These are phyloP conservation scores for Planiliza haematocheilus DNA, from an alignment of 2,113 vertebrate genomes.

Conservation along the genomic window DNA sequence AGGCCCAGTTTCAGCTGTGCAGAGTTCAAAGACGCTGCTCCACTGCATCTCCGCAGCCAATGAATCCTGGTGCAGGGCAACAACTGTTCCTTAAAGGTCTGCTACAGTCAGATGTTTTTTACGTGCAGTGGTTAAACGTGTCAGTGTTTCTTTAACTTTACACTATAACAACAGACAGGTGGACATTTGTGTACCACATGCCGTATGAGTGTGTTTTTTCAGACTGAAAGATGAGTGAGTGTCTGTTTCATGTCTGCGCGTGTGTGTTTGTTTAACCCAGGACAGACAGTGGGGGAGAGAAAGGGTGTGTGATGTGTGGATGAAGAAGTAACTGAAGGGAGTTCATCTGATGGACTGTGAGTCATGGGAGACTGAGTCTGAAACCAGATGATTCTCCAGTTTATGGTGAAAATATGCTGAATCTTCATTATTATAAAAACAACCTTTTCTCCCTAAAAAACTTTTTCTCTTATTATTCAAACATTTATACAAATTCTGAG, in stretches of 20 bases:
- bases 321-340: constrained; percentile 39
- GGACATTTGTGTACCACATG: neutral
- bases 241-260: neutral
- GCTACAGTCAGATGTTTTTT: constrained; percentile 8
- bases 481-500: neutral
- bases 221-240: constrained; percentile 9
- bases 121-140: constrained; percentile 16
- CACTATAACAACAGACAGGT: neutral
- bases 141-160: neutral
- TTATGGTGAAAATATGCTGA: constrained; percentile 35
- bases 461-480: neutral
- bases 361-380: constrained; percentile 43
- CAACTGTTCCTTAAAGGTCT: constrained; percentile 33
- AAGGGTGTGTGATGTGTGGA: constrained; percentile 33
- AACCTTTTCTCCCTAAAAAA: neutral
- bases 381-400: constrained; percentile 7
- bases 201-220: neutral
- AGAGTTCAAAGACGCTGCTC: constrained; percentile 50
- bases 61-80: constrained; percentile 22
- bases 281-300: constrained; percentile 28
- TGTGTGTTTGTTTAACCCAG: constrained; percentile 31
- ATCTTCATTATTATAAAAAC: neutral
- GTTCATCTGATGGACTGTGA: constrained; percentile 47
- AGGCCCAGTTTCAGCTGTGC: constrained; percentile 41
- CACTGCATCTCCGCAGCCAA: constrained; percentile 13